Evolutionary conservation across 2,888 invertebrate genomes (phyloP).

Genomic region (Philopedon plagiatum): DNA sequence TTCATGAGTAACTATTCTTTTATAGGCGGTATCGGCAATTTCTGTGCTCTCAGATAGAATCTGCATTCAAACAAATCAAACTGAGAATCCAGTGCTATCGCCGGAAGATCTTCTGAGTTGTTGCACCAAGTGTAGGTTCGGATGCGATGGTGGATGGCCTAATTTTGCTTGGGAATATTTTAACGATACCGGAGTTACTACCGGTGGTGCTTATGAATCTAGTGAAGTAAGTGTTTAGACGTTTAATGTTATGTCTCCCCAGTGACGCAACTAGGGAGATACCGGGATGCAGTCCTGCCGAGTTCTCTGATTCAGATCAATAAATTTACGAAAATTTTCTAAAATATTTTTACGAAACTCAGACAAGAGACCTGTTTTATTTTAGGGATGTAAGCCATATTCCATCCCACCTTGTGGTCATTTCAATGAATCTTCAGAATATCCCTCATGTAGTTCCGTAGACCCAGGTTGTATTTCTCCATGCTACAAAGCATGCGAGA

Average conservation of each 20-base stretch:
- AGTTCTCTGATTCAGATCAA: no score
- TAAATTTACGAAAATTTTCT: no score
- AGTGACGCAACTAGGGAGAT: no score
- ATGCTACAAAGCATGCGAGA: slow-evolving; percentile 9
- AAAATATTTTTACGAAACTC: no score
- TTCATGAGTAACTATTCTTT: no score
- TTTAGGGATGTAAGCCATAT: slow-evolving; percentile 52
- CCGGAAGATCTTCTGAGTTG: slow-evolving; percentile 87
- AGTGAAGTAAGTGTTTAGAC: slow-evolving; percentile 28
- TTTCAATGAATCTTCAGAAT: not conserved
- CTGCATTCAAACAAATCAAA: slow-evolving; percentile 83
- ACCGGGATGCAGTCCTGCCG: no score
- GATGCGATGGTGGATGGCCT: slow-evolving; percentile 88
- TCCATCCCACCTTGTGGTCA: slow-evolving; percentile 49
- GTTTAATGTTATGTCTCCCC: no score
- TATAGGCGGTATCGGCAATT: slow-evolving; percentile 26
- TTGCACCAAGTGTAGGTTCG: slow-evolving; percentile 71
- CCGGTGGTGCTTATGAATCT: slow-evolving; percentile 74
- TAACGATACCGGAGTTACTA: slow-evolving; percentile 67
- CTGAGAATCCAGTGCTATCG: slow-evolving; percentile 79
- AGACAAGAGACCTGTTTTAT: no score
- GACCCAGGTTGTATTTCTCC: not conserved
- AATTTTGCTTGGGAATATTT: slow-evolving; percentile 88
- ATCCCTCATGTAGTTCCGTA: not conserved
- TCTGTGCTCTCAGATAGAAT: slow-evolving; percentile 76